A percentile compares a stretch with the other conserved stretches of the same genome.
These are phyloP conservation scores for Mastomys coucha DNA, from an alignment of 2,113 vertebrate species.

Conservation along the genomic window DNA sequence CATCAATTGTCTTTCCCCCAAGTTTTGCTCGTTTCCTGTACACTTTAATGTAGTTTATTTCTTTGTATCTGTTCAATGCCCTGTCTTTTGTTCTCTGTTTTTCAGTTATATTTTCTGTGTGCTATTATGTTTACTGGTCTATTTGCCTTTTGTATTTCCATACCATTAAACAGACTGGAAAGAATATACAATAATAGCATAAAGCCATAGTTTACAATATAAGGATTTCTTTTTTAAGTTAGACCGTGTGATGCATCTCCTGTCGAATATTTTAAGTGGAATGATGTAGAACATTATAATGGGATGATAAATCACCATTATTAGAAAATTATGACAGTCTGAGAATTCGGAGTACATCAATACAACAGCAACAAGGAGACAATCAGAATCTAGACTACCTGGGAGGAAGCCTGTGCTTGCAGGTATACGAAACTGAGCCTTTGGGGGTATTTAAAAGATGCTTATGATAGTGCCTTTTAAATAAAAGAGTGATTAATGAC, in stretches of 20 bases:
- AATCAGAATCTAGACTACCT: background rate
- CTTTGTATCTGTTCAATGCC: background rate
- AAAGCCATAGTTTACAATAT: background rate
- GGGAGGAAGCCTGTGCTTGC: background rate
- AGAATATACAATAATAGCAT: background rate
- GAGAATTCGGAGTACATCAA: background rate
- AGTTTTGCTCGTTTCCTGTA: background rate
- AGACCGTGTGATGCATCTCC: background rate
- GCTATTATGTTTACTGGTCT: background rate
- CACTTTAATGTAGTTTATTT: background rate
- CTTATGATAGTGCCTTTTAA: constrained; percentile 47
- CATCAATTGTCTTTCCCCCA: background rate
- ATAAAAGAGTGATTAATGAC: constrained; percentile 43
- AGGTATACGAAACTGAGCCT: background rate
- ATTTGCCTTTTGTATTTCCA: background rate
- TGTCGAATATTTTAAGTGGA: background rate
- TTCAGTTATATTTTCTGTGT: background rate
- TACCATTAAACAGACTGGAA: background rate
- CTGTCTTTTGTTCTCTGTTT: background rate
- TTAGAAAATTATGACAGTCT: background rate
- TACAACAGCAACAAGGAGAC: background rate
- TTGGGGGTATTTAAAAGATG: constrained; percentile 44
- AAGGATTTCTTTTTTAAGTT: background rate
- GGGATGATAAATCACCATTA: background rate
- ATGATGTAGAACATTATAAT: background rate